Evolutionary conservation across 2,113 vertebrate genomes (phyloP).

Genomic region (human): GRCh38 chr2:171186501-171187000

Average conservation of each 20-base stretch:
- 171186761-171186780: neutral
- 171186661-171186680: neutral
- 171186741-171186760: slow-evolving; percentile 23
- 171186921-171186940: no score
- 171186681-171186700: slow-evolving; percentile 27
- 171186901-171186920: no score
- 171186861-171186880: no score
- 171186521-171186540: neutral
- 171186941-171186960: no score
- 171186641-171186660: neutral
- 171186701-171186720: neutral
- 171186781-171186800: no score
- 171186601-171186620: slow-evolving; percentile 5
- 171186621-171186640: slow-evolving; percentile 32
- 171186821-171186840: no score
- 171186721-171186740: neutral
- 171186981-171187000: no score
- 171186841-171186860: no score
- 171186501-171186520: neutral
- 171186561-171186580: slow-evolving; percentile 42
- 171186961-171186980: no score
- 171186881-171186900: no score
- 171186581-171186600: slow-evolving; percentile 16
- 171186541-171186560: neutral
- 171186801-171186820: no score